phyloP scores from a whole-genome alignment of 2,888 invertebrate species.

The Elysia crispata region DNA sequence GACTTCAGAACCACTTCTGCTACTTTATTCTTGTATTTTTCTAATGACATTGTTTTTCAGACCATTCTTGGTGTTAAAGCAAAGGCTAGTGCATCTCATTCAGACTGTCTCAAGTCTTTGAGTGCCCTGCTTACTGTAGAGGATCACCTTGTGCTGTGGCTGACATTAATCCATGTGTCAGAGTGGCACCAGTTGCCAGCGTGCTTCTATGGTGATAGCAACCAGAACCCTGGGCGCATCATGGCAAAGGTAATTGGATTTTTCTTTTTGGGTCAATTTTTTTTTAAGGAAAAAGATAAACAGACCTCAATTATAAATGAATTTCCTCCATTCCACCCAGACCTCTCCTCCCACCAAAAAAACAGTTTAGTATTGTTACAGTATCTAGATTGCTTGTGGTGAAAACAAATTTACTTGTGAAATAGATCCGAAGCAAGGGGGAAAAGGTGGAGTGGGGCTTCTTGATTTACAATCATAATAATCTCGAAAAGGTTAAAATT shows the following conservation, averaged over 20 bases:
- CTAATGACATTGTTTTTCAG: neutral
- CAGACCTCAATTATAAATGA: neutral
- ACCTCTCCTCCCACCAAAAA: too few species aligned
- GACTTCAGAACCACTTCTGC: neutral
- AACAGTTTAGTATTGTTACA: too few species aligned
- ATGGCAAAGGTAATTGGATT: slow-evolving; percentile 64
- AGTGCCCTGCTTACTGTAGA: slow-evolving; percentile 48
- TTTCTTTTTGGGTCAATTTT: too few species aligned
- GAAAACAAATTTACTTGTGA: too few species aligned
- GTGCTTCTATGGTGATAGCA: slow-evolving; percentile 61
- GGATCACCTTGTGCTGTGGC: slow-evolving; percentile 68
- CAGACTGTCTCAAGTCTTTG: neutral
- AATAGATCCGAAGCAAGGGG: too few species aligned
- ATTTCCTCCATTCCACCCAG: too few species aligned
- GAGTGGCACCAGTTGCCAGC: slow-evolving; percentile 70
- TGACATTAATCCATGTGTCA: slow-evolving; percentile 69
- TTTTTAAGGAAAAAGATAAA: neutral
- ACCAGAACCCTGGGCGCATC: slow-evolving; percentile 64
- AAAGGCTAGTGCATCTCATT: neutral
- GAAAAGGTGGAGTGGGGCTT: too few species aligned
- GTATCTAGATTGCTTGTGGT: too few species aligned
- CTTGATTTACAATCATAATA: too few species aligned
- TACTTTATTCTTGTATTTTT: neutral
- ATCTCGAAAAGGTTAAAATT: too few species aligned
- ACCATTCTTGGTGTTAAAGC: slow-evolving; percentile 44